These are phyloP conservation scores for Chanos chanos DNA, from an alignment of 2,797 vertebrate species.

Conservation along the genomic window DNA sequence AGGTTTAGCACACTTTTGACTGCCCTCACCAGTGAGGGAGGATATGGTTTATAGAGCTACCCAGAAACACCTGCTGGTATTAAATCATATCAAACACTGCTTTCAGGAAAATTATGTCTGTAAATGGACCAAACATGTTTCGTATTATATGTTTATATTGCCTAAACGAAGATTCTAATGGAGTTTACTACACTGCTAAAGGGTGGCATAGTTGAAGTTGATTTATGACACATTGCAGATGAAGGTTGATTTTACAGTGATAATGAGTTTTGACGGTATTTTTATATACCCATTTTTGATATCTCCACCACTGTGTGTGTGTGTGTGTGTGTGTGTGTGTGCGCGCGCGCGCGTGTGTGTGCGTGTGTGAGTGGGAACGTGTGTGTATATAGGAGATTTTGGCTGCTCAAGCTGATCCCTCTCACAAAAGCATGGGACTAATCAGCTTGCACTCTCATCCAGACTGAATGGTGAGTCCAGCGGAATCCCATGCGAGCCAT, in stretches of 20 bases:
- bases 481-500: constrained; percentile 21
- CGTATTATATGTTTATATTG: no score
- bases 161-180: no score
- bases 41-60: no score
- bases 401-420: constrained; percentile 25
- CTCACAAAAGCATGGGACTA: constrained; percentile 34
- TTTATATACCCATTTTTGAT: not conserved
- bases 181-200: no score
- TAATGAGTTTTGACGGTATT: not conserved
- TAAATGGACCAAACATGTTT: no score
- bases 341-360: not conserved
- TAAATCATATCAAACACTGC: no score
- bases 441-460: constrained; percentile 40
- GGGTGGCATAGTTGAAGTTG: no score
- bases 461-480: constrained; percentile 31
- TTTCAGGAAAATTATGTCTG: no score
- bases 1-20: no score
- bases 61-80: no score
- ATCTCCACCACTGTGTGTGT: not conserved
- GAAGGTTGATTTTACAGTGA: not conserved
- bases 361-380: not conserved
- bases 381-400: constrained; percentile 23
- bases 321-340: constrained; percentile 1
- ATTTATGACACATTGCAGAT: no score
- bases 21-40: no score